Conservation (phyloP, 1,140 invertebrate species). For the Papilio aristodemus region DNA sequence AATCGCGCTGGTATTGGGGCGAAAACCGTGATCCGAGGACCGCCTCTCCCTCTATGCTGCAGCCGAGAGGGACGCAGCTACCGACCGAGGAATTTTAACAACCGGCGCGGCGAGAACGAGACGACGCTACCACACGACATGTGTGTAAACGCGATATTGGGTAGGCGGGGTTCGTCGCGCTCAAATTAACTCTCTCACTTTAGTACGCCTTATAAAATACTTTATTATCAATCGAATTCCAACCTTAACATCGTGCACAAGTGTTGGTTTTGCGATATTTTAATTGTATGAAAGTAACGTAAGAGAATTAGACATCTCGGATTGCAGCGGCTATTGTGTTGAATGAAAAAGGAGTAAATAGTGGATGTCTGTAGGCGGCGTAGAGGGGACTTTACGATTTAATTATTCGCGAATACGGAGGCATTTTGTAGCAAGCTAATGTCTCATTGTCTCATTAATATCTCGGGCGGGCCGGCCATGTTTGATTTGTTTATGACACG, state of each 20-base stretch:
- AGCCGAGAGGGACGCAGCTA: constrained; percentile 69
- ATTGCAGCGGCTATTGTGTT: constrained; percentile 78
- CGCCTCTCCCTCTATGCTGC: constrained; percentile 61
- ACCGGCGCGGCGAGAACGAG: constrained; percentile 72
- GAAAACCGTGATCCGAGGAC: constrained; percentile 53
- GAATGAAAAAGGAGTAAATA: constrained; percentile 81
- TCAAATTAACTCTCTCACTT: constrained; percentile 73
- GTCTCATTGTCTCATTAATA: constrained; percentile 81
- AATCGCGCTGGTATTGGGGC: constrained; percentile 74
- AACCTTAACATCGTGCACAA: constrained; percentile 37
- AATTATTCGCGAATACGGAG: constrained; percentile 80
- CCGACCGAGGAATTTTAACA: constrained; percentile 77
- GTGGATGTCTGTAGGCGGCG: constrained; percentile 70
- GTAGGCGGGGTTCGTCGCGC: constrained; percentile 75
- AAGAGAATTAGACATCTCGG: constrained; percentile 49
- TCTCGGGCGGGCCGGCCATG: constrained; percentile 71
- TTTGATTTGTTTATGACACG: constrained; percentile 79
- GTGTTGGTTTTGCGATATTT: constrained; percentile 39
- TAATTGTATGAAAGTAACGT: constrained; percentile 49
- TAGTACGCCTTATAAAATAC: constrained; percentile 69
- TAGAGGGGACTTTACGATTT: constrained; percentile 80
- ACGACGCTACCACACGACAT: constrained; percentile 68
- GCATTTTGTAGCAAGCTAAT: constrained; percentile 80
- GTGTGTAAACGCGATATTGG: constrained; percentile 74
- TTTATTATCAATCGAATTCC: constrained; percentile 25